Percentiles rank a stretch among this genome's conserved stretches.
These are phyloP conservation scores for Stenotaenia linearis DNA, from an alignment of 2,888 invertebrate genomes.

Conservation along the genomic window DNA sequence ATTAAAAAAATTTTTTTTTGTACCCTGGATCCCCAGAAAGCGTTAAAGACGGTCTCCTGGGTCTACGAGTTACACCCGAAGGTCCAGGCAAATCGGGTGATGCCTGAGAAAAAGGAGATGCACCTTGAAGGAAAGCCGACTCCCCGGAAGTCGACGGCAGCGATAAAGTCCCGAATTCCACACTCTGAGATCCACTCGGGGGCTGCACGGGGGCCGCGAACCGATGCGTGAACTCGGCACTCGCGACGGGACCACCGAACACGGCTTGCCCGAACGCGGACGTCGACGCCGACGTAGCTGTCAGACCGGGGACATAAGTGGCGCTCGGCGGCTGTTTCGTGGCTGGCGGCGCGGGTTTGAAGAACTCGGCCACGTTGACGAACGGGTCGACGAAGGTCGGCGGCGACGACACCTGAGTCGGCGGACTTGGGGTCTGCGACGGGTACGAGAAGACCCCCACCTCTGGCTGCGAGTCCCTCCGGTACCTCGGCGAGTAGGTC, in stretches of 20 bases:
- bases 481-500: constrained; percentile 56
- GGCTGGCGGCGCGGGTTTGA: not conserved
- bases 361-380: constrained; percentile 31
- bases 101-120: constrained; percentile 49
- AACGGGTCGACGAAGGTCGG: constrained; percentile 33
- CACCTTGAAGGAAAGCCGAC: not conserved
- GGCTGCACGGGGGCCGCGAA: not conserved
- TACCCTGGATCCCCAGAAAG: constrained; percentile 30
- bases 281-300: constrained; percentile 34
- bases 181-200: not conserved
- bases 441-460: constrained; percentile 49
- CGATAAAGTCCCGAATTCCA: not conserved
- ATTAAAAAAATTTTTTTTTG: not conserved
- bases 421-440: not conserved
- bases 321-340: constrained; percentile 36
- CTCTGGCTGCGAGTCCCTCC: constrained; percentile 67
- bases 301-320: constrained; percentile 36
- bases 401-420: constrained; percentile 54
- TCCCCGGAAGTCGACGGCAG: constrained; percentile 40
- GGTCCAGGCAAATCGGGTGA: constrained; percentile 46
- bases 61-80: not conserved
- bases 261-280: constrained; percentile 28
- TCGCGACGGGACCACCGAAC: not conserved
- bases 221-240: constrained; percentile 42
- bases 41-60: constrained; percentile 24